Conservation (phyloP, 2,113 vertebrate species). For the Ceyx margarethae region DNA sequence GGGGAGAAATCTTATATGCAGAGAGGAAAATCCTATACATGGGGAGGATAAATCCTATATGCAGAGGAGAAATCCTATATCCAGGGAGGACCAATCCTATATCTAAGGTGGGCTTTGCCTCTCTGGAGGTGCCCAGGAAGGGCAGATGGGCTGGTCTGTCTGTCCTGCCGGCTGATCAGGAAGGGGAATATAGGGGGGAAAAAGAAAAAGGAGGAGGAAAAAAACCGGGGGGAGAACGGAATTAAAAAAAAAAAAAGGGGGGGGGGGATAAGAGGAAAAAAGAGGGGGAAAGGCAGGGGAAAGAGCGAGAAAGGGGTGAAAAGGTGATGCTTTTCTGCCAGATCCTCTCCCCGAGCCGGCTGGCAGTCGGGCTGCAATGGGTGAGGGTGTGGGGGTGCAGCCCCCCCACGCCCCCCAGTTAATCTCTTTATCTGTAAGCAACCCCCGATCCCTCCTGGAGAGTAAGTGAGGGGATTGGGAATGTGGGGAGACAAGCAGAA, state of each 20-base stretch:
- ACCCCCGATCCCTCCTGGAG: not conserved
- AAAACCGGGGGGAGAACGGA: no score
- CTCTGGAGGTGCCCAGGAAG: not conserved
- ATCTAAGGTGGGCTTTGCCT: not conserved
- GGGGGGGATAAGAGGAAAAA: no score
- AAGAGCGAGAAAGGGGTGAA: no score
- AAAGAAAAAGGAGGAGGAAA: no score
- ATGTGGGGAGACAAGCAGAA: not conserved
- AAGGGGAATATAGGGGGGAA: not conserved
- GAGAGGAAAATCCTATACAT: not conserved
- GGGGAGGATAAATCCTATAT: not conserved
- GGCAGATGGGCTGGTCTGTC: not conserved
- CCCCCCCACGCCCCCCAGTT: not conserved
- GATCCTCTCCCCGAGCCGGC: not conserved
- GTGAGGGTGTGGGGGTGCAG: not conserved
- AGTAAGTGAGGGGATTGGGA: not conserved
- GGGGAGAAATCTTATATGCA: not conserved
- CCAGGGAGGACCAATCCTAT: not conserved
- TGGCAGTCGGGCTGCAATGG: not conserved
- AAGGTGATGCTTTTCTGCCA: not conserved
- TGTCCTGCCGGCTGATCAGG: not conserved
- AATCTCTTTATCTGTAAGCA: not conserved
- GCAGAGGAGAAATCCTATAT: not conserved
- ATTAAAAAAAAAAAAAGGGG: no score
- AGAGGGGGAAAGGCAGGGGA: no score